Base-by-base conservation (phyloP, 2,113 vertebrate genomes). In the Panurus biarmicus region DNA sequence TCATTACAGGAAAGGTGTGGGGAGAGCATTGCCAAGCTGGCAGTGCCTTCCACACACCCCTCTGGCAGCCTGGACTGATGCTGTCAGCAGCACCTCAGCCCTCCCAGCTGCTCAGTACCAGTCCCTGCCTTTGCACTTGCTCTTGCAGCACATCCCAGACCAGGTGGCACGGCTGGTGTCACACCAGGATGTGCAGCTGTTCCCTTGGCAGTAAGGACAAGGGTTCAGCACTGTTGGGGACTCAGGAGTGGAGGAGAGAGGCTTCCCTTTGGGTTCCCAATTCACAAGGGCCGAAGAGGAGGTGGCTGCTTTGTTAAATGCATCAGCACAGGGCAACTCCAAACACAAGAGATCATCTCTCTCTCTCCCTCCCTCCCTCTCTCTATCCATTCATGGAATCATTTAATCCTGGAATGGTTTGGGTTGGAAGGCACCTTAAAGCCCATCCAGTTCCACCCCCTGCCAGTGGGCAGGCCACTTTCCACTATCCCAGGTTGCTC, bases 161-260 rank as follows among this genome's bases (percentile, higher is more conserved):
- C 5, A 3, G 40, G 62, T 4, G 10, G 35, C 45, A 15, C 0
- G 0, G 64, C 73, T 6, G 4, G 14, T 40, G 53, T n/a, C 10
- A 4, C 15, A 5, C 26, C 1, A 4, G 57, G 78, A 67, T 23
- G 53, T 40, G 29, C 53, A 42, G 36, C 50, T 35, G 18, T 20
- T 72, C 87, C 45, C 54, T 44, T 36, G 29, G 47, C 69, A 47
- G 35, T 5, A 38, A 71, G 70, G 78, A 64, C 24, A 14, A 21
- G 23, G 35, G 12, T 6, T 77, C 47, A 74, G 7, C 26, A 19
- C 7, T 14, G 5, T 0, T 48, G 60, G 23, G 36, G 47, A 54
- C 28, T 28, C 2, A 2, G 40, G 36, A 36, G 16, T 48, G 25
- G 36, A 40, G 42, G 20, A 82, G 45, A 76, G 29, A 14, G 15